A percentile compares a stretch with the other conserved stretches of the same genome.
phyloP scores from a whole-genome alignment of 2,888 invertebrate genomes.

The Apodemia zela region DNA sequence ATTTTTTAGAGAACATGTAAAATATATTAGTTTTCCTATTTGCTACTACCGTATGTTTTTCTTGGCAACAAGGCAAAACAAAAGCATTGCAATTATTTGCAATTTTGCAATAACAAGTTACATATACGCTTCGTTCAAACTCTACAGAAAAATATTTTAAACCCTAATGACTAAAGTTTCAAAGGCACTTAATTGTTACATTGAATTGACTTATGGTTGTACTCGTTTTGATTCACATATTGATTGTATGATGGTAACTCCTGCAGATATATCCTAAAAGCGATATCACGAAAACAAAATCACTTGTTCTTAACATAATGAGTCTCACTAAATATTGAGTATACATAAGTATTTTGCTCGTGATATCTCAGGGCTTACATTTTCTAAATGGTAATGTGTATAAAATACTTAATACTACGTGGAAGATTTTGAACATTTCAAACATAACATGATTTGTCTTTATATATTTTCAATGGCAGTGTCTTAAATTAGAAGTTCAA shows the following conservation, averaged over 20 bases:
- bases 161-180: constrained; percentile 75
- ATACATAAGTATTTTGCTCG: constrained; percentile 25
- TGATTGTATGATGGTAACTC: constrained; percentile 79
- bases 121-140: constrained; percentile 43
- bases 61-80: not conserved
- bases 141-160: constrained; percentile 52
- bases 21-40: not conserved
- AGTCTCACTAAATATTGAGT: constrained; percentile 9
- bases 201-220: constrained; percentile 75
- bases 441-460: constrained; percentile 48
- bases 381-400: constrained; percentile 77
- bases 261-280: constrained; percentile 57
- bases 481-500: constrained; percentile 46
- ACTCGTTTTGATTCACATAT: constrained; percentile 70
- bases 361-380: constrained; percentile 58
- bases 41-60: not conserved
- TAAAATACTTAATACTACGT: constrained; percentile 70
- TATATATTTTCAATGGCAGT: constrained; percentile 53
- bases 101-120: constrained; percentile 48
- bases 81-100: constrained; percentile 48
- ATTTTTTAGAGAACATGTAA: not conserved
- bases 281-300: constrained; percentile 51
- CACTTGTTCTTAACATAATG: constrained; percentile 34
- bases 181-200: constrained; percentile 74
- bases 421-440: constrained; percentile 66